These are phyloP conservation scores for Styela clava DNA, from an alignment of 23 tunicate genomes.

Conservation along the genomic window DNA sequence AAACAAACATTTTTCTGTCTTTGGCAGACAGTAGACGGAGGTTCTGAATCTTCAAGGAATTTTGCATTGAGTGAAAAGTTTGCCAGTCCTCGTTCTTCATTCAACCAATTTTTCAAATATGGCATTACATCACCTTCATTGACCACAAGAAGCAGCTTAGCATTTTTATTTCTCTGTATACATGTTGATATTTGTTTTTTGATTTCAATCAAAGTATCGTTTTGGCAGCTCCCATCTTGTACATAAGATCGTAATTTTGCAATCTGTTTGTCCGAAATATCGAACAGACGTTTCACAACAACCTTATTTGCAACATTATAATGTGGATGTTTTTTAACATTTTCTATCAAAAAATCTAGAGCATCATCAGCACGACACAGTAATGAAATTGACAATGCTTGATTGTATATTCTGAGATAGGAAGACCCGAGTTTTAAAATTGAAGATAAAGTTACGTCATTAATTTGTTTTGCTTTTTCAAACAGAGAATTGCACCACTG, in stretches of 20 bases:
- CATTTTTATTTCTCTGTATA: background rate
- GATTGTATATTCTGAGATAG: background rate
- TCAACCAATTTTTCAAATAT: background rate
- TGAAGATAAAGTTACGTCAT: background rate
- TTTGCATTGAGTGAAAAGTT: background rate
- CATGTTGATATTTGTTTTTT: background rate
- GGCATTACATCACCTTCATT: background rate
- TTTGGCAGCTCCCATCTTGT: background rate
- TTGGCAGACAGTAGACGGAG: no score
- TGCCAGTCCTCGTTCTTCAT: background rate
- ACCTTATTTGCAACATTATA: background rate
- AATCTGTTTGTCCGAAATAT: background rate
- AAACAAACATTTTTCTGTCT: background rate
- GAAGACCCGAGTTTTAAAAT: background rate
- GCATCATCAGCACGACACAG: background rate
- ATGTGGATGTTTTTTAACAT: background rate
- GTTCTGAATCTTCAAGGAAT: background rate
- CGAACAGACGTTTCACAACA: background rate
- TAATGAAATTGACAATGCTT: background rate
- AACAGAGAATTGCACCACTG: background rate
- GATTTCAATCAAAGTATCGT: background rate
- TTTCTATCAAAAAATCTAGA: background rate
- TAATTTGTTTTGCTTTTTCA: background rate
- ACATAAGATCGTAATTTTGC: background rate
- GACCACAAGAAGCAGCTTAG: background rate